phyloP scores from a whole-genome alignment of 2,888 invertebrate genomes.

The Ormyrus pomaceus region DNA sequence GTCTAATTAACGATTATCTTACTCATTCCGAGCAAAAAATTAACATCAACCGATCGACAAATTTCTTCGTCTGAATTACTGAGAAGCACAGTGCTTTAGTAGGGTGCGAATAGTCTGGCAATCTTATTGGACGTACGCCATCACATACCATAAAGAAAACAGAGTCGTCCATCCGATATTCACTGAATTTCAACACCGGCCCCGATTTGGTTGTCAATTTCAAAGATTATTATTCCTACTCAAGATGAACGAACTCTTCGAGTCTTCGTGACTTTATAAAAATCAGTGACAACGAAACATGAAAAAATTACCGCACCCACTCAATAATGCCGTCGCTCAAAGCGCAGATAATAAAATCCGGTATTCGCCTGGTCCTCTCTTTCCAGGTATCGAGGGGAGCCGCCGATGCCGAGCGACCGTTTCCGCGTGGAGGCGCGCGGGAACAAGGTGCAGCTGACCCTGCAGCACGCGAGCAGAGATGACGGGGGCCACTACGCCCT shows the following conservation, averaged over 20 bases:
- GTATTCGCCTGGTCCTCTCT: neutral
- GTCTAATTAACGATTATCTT: too few species aligned
- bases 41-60: neutral
- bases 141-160: constrained; percentile 46
- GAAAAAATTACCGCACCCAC: too few species aligned
- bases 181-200: constrained; percentile 57
- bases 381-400: constrained; percentile 62
- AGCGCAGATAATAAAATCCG: too few species aligned
- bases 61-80: neutral
- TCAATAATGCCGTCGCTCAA: too few species aligned
- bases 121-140: constrained; percentile 63
- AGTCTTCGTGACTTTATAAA: too few species aligned
- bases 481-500: constrained; percentile 79
- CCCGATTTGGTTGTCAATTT: constrained; percentile 47
- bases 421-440: constrained; percentile 80
- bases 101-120: constrained; percentile 29
- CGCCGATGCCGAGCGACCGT: constrained; percentile 82
- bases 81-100: neutral
- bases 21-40: too few species aligned
- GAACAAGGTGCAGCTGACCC: constrained; percentile 80
- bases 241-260: neutral
- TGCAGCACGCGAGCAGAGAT: constrained; percentile 71
- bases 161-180: constrained; percentile 55
- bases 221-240: constrained; percentile 16
- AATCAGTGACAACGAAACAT: too few species aligned